Percentiles rank a stretch among this genome's conserved stretches.
Conservation (phyloP, 23 tunicate species). For the Aplidium turbinatum region DNA sequence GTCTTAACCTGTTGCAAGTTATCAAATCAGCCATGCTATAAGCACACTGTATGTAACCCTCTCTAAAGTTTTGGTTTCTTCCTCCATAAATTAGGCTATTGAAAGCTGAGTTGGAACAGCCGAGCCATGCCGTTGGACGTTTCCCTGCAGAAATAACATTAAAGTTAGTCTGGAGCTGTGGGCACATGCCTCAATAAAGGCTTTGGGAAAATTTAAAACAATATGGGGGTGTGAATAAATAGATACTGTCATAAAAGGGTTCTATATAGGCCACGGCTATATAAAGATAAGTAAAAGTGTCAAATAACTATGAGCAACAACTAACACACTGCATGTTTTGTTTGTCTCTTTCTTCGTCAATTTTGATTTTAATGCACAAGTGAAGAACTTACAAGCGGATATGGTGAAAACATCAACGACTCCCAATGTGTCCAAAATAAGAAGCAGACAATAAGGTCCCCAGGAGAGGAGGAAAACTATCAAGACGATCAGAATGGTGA, state of each 20-base stretch:
- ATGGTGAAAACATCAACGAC: constrained; percentile 2
- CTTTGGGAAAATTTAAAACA: no score
- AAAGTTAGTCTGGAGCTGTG: no score
- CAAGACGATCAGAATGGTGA: constrained; percentile 50
- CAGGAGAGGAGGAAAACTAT: constrained; percentile 39
- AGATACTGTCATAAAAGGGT: no score
- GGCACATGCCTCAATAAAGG: no score
- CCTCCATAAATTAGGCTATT: constrained; percentile 59
- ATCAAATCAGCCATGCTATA: constrained; percentile 24
- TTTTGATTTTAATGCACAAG: no score
- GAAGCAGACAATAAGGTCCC: constrained; percentile 39
- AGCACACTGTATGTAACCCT: constrained; percentile 35
- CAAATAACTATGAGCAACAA: no score
- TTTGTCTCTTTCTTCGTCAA: no score
- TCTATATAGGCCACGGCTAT: no score
- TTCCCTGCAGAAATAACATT: constrained; percentile 15
- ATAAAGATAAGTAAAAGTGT: no score
- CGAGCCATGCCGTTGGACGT: constrained; percentile 55
- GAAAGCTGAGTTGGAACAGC: constrained; percentile 43
- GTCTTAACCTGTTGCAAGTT: constrained; percentile 53
- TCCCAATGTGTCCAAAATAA: constrained; percentile 11
- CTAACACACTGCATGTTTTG: no score
- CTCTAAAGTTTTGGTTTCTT: constrained; percentile 39
- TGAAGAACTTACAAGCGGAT: background rate
- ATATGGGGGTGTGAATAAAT: no score